phyloP scores from a whole-genome alignment of 2,113 vertebrate genomes.

The Ranitomeya imitator region DNA sequence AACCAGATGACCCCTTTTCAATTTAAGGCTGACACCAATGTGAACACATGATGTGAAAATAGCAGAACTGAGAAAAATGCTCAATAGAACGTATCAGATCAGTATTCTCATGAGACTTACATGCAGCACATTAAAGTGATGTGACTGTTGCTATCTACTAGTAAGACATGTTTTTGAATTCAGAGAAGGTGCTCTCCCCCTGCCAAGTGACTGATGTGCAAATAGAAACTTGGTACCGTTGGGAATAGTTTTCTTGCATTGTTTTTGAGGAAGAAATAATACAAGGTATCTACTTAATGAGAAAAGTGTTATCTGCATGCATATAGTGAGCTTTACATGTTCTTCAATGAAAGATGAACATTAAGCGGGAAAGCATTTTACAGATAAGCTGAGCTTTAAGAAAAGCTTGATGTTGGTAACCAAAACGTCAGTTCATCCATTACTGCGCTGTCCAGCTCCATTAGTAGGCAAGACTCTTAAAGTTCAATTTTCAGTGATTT shows the following conservation, averaged over 20 bases:
- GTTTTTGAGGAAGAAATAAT: background rate
- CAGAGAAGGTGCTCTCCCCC: background rate
- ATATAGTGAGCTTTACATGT: background rate
- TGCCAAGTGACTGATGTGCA: background rate
- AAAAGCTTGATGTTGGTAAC: background rate
- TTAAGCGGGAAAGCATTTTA: background rate
- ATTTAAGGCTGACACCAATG: background rate
- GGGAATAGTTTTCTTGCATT: slow-evolving; percentile 3
- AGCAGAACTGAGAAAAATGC: background rate
- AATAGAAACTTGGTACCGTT: background rate
- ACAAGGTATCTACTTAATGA: background rate
- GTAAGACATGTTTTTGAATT: background rate
- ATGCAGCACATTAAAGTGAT: background rate
- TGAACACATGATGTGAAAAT: background rate
- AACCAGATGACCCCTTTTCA: background rate
- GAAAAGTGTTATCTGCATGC: background rate
- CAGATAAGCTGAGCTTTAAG: background rate
- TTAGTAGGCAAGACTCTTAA: background rate
- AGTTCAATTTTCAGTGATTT: background rate
- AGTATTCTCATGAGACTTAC: background rate
- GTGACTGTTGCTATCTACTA: background rate
- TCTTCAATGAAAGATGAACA: slow-evolving; percentile 9
- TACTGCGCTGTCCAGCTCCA: background rate
- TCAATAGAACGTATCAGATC: background rate
- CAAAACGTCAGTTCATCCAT: background rate